Evolutionary conservation across 2,888 invertebrate genomes (phyloP).

Genomic region (Thalpophila matura): DNA sequence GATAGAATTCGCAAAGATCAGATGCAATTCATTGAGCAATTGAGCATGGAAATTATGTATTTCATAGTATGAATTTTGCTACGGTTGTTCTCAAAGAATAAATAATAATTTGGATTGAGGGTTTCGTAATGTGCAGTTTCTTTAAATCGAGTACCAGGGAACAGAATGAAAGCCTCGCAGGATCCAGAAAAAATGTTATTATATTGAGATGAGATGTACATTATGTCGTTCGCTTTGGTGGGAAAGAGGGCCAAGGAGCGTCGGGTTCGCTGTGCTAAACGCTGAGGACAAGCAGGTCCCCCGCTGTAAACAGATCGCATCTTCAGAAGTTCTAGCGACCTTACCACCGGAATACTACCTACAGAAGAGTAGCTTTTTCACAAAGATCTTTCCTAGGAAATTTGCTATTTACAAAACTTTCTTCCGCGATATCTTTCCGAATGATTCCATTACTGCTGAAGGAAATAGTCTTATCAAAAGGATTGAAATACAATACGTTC

Average conservation of each 20-base stretch:
- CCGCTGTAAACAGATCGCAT: no score
- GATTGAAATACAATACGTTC: slow-evolving; percentile 51
- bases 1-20: slow-evolving; percentile 33
- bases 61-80: slow-evolving; percentile 7
- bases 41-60: slow-evolving; percentile 10
- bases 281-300: no score
- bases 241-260: no score
- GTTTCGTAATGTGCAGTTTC: no score
- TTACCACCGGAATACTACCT: no score
- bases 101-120: background rate
- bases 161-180: no score
- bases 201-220: no score
- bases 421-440: background rate
- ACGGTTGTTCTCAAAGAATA: slow-evolving; percentile 1
- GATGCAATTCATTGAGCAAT: slow-evolving; percentile 24
- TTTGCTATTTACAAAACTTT: background rate
- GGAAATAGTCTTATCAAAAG: slow-evolving; percentile 25
- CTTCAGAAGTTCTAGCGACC: no score
- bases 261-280: no score
- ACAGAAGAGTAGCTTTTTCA: background rate
- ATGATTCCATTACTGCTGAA: background rate
- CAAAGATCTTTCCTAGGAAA: background rate
- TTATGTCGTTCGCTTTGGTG: no score
- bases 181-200: no score
- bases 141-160: no score